Conservation (phyloP, 2,888 invertebrate species). For the Dryomyza anilis region DNA sequence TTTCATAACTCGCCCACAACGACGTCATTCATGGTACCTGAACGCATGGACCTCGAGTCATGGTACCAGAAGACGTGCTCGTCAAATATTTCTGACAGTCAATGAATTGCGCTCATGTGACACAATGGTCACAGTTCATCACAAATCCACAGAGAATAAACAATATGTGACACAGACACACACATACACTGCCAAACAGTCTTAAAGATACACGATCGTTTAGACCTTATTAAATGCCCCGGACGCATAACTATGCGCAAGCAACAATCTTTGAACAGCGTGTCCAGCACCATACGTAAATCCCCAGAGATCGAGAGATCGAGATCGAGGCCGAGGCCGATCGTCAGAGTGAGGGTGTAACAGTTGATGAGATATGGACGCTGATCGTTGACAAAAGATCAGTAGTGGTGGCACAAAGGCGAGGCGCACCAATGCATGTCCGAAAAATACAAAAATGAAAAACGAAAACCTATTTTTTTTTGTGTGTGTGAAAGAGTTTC, state of each 20-base stretch:
- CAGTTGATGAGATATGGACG: slow-evolving; percentile 4
- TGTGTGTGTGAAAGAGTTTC: slow-evolving; percentile 19
- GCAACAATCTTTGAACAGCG: neutral
- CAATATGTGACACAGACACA: neutral
- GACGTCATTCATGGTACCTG: no score
- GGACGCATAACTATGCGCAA: neutral
- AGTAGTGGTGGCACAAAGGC: neutral
- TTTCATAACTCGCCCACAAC: no score
- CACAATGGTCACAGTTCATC: slow-evolving; percentile 30
- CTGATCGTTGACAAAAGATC: neutral
- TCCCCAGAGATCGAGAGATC: neutral
- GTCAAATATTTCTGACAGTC: slow-evolving; percentile 50
- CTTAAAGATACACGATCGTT: no score
- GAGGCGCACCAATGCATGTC: no score
- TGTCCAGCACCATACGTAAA: no score
- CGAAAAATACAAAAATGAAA: no score
- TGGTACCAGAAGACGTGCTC: slow-evolving; percentile 33
- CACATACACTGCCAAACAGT: neutral
- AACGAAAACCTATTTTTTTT: no score
- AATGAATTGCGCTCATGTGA: slow-evolving; percentile 38
- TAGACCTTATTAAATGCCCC: neutral
- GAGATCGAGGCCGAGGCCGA: neutral
- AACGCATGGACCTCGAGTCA: no score
- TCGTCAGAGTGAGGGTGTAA: neutral
- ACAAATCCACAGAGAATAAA: slow-evolving; percentile 17